Evolutionary conservation across 2,113 vertebrate species (phyloP), one percentile per base, ranked within the genome.

Genomic region (Shinisaurus crocodilurus): DNA sequence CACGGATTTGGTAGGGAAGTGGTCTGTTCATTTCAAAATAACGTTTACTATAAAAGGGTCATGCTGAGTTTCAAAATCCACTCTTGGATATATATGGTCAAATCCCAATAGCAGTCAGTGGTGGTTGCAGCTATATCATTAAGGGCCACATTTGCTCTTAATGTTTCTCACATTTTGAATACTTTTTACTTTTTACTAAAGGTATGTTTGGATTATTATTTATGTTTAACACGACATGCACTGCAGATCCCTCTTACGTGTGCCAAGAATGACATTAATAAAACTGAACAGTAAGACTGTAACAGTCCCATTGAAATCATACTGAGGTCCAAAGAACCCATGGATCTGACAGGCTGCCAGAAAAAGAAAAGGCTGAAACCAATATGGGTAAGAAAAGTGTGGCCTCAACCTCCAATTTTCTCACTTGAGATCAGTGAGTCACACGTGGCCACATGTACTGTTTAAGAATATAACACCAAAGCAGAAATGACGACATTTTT

Each of bases 251-350:
- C 57, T 84, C 20, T 65, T 84, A 69, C 6, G 13, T 79, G 43
- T 32, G 74, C 57, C 72, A 85, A 90, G 60, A 90, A 85, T 32
- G 25, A 67, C 82, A 67, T 85, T 54, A 37, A 89, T 65, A 84
- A 84, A 84, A 70, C 27, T 37, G 74, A 81, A 50, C 27, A 74
- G 50, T 60, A 43, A 13, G 18, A 29, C 25, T 89, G 50, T 89
- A 82, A 84, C 57, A 76, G 29, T 75, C 70, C 70, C 82, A 54
- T 34, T 90, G 82, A 85, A 90, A 85, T 85, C 34, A 85, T 54
- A n/a, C 45, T 90, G 72, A 84, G 63, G 15, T 85, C 43, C 60
- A 76, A 48, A 67, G 45, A 89, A 69, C n/a, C 12, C 45, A 34
- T 40, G 63, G 37, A n/a, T 48, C 37, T 90, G 82, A 90, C 15